Evolutionary conservation across 2,113 vertebrate genomes (phyloP), one percentile per base, ranked within the genome.

Genomic region (Sitta europaea): DNA sequence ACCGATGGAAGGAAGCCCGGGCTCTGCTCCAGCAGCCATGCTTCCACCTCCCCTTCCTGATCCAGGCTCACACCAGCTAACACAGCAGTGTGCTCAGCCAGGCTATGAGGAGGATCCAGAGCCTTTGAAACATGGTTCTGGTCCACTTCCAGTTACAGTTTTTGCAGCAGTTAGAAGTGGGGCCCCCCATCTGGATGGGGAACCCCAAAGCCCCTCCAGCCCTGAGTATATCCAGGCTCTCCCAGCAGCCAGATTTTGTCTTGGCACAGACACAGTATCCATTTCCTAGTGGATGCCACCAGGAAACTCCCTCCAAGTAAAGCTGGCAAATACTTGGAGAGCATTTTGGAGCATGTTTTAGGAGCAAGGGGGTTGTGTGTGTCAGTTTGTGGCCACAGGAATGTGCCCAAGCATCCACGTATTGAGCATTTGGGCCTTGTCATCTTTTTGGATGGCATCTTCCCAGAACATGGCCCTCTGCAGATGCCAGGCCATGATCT

Each of bases 41-140:
- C 24, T 77, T 81, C 72, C 61, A 95, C 83, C 72, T 96, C 70
- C 80, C 45, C 14, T 85, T 94, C 91, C 84, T 57, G 25, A 72
- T 38, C 43, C 3, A 4, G 75, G 53, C 74, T 94, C 40, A 62
- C 31, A 74, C 22, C 29, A n/a, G 45, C 3, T 1, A 55, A 12
- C 0, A 4, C 68, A 71, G 65, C 76, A 7, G 29, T 3, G 5
- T 5, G 8, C 35, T 61, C 63, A 73, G 50, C 27, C 11, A 29
- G 35, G 54, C 31, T 61, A 59, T 1, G 4, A 74, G 58, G 88
- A 61, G 31, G 23, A 68, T 84, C 53, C 43, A 68, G 43, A 2
- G 1, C 29, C 57, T 75, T 67, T 40, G 42, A 80, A 92, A 83
- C 2, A 2, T 0, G 0, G 29, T 28, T 66, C 77, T 88, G 71